Evolutionary conservation across 2,888 invertebrate species (phyloP).

Genomic region (Trilocha varians): DNA sequence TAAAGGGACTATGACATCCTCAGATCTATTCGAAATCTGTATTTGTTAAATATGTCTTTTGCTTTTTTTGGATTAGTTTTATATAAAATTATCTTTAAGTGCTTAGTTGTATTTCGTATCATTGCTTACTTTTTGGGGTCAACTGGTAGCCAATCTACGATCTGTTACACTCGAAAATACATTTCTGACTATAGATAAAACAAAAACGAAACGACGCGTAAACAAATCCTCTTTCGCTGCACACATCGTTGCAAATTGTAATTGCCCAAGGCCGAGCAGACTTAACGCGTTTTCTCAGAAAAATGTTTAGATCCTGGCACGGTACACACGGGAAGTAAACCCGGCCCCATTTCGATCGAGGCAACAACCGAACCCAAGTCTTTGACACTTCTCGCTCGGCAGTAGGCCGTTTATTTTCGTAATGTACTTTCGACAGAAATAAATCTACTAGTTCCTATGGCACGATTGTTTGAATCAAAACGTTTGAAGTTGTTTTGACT

Average conservation of each 20-base stretch:
- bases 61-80: too few relatives aligned
- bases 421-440: slow-evolving; percentile 38
- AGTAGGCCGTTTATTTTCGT: slow-evolving; percentile 53
- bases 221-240: not conserved
- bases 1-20: too few relatives aligned
- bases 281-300: not conserved
- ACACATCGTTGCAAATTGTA: not conserved
- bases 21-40: too few relatives aligned
- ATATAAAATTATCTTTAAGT: too few relatives aligned
- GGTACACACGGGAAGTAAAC: slow-evolving; percentile 30
- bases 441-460: slow-evolving; percentile 42
- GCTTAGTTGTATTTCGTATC: too few relatives aligned
- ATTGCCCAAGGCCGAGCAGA: not conserved
- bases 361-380: slow-evolving; percentile 44
- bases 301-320: slow-evolving; percentile 13
- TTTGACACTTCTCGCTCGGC: slow-evolving; percentile 42
- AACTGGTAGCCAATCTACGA: too few relatives aligned
- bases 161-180: too few relatives aligned
- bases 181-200: too few relatives aligned
- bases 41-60: too few relatives aligned
- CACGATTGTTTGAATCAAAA: slow-evolving; percentile 30
- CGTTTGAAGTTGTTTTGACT: slow-evolving; percentile 4
- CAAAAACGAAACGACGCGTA: not conserved
- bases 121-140: too few relatives aligned
- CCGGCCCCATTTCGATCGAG: slow-evolving; percentile 41